Base-by-base conservation (phyloP, 2,113 vertebrate genomes). In the Phainopepla nitens region DNA sequence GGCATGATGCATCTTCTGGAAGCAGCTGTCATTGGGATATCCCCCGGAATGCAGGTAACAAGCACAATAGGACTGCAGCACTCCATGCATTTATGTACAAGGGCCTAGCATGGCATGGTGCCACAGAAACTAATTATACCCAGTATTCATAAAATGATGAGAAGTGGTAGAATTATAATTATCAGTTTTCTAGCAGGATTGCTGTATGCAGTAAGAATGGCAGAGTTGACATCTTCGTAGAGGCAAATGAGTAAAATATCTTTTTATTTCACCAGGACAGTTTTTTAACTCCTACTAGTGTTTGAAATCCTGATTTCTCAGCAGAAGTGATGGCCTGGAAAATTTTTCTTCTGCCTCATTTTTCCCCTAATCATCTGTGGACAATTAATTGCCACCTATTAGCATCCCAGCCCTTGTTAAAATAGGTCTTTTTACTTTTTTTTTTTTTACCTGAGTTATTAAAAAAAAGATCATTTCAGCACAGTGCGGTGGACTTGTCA, bases 281-380 rank as follows among this genome's bases (percentile, higher is more conserved):
- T 80, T 44, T 76, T 72, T 66, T 7, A 73, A 66, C 54, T 91
- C 54, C 56, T 88, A 27, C 27, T 61, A 31, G 33, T 49, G 39
- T 77, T 91, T 86, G 85, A 95, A 96, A 95, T 93, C 54, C 51
- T 91, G 79, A 80, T 65, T 11, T 88, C 33, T 86, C 39, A 39
- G 66, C 27, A 58, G 75, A 94, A 86, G 28, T 80, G 54, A 62
- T 72, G 51, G 66, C 75, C 62, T 92, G 51, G 51, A 85, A 94
- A 77, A 39, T 50, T 85, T 76, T 94, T 69, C 29, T 80, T 95
- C 82, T 86, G 71, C 84, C 41, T 95, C 68, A 80, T 93, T 96
- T 96, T 95, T 49, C 35, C 39, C 31, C 58, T 93, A 69, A 91
- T 93, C 57, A 50, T 25, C 66, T 85, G 50, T 15, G 19, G 66